Percentiles rank a stretch among this genome's conserved stretches.
These are phyloP conservation scores for Procambarus clarkii DNA, from an alignment of 1,140 invertebrate genomes.

Conservation along the genomic window DNA sequence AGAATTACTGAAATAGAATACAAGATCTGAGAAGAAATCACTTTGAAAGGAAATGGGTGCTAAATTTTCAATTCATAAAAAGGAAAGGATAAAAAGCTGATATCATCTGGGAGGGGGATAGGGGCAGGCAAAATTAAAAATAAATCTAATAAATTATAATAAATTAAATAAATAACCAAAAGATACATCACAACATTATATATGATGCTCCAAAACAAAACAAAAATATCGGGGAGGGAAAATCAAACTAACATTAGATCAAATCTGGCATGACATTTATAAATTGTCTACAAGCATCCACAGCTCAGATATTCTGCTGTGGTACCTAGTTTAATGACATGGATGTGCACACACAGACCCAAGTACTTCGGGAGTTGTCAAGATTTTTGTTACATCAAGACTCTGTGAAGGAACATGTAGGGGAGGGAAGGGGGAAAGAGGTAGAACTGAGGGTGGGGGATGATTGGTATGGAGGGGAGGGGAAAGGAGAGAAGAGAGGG, in stretches of 20 bases:
- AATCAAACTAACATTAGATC: constrained; percentile 32
- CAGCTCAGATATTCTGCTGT: constrained; percentile 40
- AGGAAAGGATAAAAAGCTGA: neutral
- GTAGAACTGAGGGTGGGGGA: too few species aligned
- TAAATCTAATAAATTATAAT: constrained; percentile 5
- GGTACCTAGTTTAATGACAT: constrained; percentile 53
- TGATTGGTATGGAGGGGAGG: too few species aligned
- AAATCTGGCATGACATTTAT: constrained; percentile 60
- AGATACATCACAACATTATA: neutral
- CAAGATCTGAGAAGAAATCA: constrained; percentile 24
- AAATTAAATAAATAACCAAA: neutral
- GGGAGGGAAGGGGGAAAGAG: constrained; percentile 22
- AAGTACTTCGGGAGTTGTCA: constrained; percentile 12
- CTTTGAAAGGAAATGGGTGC: constrained; percentile 13
- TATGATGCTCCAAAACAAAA: constrained; percentile 18
- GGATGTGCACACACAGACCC: constrained; percentile 56
- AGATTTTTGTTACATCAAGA: constrained; percentile 24
- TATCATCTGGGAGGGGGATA: neutral
- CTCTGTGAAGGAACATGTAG: neutral
- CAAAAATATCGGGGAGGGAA: neutral
- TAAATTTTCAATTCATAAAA: neutral
- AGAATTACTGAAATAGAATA: constrained; percentile 19
- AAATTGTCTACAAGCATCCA: constrained; percentile 57
- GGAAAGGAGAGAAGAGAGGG: too few species aligned
- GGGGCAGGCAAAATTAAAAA: neutral